A percentile compares a stretch with the other conserved stretches of the same genome.
phyloP scores from a whole-genome alignment of 2,113 vertebrate species.

The Dasyornis broadbenti region DNA sequence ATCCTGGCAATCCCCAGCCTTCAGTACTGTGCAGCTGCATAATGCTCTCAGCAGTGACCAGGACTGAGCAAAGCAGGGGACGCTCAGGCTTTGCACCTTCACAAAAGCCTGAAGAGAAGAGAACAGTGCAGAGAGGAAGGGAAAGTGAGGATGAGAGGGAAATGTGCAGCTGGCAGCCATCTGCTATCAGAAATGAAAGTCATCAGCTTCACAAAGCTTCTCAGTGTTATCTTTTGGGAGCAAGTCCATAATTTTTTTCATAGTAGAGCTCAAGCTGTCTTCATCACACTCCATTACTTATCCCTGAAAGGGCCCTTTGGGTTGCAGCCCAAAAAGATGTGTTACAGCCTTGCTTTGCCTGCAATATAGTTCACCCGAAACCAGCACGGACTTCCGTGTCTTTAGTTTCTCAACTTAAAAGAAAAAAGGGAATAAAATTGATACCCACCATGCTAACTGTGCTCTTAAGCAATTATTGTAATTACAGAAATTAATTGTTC shows the following conservation, averaged over 20 bases:
- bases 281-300: slow-evolving; percentile 7
- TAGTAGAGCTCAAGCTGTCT: neutral
- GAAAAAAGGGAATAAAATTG: neutral
- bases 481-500: slow-evolving; percentile 19
- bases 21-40: neutral
- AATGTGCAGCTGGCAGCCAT: neutral
- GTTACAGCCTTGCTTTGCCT: neutral
- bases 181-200: slow-evolving; percentile 18
- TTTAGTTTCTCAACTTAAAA: neutral
- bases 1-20: neutral
- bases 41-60: neutral
- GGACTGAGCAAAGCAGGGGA: neutral
- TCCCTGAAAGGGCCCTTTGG: neutral
- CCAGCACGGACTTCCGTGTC: neutral
- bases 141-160: neutral
- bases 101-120: neutral
- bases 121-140: neutral
- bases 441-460: neutral
- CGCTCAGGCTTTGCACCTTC: neutral
- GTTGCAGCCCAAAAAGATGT: neutral
- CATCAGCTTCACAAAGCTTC: neutral
- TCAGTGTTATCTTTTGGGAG: slow-evolving; percentile 25
- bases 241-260: neutral
- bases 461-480: neutral
- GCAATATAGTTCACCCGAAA: neutral